phyloP scores from a whole-genome alignment of 2,113 vertebrate species.

The Microcebus ravelobensis region DNA sequence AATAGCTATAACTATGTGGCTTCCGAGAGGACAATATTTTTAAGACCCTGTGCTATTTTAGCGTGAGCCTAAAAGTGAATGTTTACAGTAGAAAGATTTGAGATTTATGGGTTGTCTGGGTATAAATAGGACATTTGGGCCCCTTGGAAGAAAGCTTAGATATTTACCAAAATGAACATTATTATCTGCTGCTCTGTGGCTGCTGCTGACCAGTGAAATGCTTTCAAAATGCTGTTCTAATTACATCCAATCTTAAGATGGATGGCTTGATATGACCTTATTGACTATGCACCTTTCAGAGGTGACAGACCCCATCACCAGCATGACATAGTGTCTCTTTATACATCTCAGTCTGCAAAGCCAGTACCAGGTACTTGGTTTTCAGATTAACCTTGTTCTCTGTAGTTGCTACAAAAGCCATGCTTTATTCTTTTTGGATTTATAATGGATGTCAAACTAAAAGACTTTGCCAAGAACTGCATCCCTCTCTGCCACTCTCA shows the following conservation, averaged over 20 bases:
- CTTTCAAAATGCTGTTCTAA: constrained; percentile 49
- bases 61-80: not conserved
- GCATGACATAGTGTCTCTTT: not conserved
- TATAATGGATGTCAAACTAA: not conserved
- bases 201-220: constrained; percentile 29
- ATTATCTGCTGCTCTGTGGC: not conserved
- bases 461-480: not conserved
- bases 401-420: not conserved
- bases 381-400: constrained; percentile 36
- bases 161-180: constrained; percentile 44
- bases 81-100: not conserved
- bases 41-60: constrained; percentile 29
- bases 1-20: not conserved
- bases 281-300: constrained; percentile 6
- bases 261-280: constrained; percentile 33
- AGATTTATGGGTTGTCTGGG: constrained; percentile 13
- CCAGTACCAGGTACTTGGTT: constrained; percentile 19
- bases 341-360: constrained; percentile 5
- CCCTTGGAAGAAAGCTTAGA: constrained; percentile 36
- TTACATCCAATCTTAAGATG: not conserved
- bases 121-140: constrained; percentile 41
- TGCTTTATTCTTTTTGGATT: not conserved
- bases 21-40: constrained; percentile 20
- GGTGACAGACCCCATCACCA: not conserved
- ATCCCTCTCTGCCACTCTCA: not conserved